A percentile compares a stretch with the other conserved stretches of the same genome.
phyloP scores from a whole-genome alignment of 2,797 vertebrate species.

The Cetoscarus ocellatus region DNA sequence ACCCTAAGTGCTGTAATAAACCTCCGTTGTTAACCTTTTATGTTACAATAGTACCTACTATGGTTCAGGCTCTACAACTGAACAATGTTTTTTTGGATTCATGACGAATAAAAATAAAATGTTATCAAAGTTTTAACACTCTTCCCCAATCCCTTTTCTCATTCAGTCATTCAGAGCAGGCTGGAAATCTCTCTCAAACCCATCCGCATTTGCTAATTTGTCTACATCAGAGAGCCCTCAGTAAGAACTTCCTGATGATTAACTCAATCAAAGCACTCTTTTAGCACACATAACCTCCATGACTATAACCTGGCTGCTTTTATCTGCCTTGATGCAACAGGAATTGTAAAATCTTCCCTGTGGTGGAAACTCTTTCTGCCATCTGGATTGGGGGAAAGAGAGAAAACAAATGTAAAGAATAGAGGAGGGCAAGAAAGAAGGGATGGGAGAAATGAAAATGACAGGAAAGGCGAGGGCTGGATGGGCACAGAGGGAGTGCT shows the following conservation, averaged over 20 bases:
- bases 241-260: conserved; percentile 40
- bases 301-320: conserved; percentile 50
- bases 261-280: conserved; percentile 72
- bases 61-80: too few relatives aligned
- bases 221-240: conserved; percentile 23
- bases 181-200: neutral
- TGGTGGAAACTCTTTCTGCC: conserved; percentile 44
- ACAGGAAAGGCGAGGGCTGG: conserved; percentile 28
- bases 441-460: conserved; percentile 26
- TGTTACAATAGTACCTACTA: too few relatives aligned
- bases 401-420: conserved; percentile 13
- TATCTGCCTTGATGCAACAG: conserved; percentile 51
- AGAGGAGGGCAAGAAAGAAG: conserved; percentile 5
- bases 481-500: conserved; percentile 51
- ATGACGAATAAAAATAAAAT: too few relatives aligned
- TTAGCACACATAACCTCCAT: conserved; percentile 73
- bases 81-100: too few relatives aligned
- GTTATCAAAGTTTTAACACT: too few relatives aligned
- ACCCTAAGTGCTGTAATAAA: too few relatives aligned
- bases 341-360: conserved; percentile 60
- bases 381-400: conserved; percentile 33
- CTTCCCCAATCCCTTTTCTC: neutral
- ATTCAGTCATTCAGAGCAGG: conserved; percentile 9
- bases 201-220: conserved; percentile 9
- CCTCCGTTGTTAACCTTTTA: too few relatives aligned